Percentiles rank a stretch among this genome's conserved stretches.
phyloP scores from a whole-genome alignment of 2,888 invertebrate species.

The Punctoribates punctum region DNA sequence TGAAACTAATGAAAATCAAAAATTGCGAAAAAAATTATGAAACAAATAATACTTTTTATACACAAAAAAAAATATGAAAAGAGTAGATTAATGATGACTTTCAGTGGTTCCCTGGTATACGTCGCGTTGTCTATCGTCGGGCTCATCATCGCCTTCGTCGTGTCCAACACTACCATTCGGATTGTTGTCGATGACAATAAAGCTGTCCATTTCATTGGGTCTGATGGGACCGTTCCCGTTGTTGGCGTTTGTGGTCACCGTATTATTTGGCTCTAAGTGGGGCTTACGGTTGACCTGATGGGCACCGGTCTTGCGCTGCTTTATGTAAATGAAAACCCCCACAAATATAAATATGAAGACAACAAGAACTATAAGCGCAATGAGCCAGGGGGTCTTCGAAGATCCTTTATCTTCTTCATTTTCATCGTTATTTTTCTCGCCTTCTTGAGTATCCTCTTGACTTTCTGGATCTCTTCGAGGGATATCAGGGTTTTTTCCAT shows the following conservation, averaged over 20 bases:
- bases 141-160: constrained; percentile 8
- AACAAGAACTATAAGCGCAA: not conserved
- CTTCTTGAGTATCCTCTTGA: not conserved
- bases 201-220: not conserved
- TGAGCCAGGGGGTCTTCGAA: not conserved
- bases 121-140: not conserved
- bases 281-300: not conserved
- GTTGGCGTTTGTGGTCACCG: not conserved
- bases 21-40: no score
- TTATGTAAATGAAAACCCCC: not conserved
- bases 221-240: not conserved
- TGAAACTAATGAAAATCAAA: no score
- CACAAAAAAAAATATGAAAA: not conserved
- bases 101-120: constrained; percentile 11
- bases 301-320: not conserved
- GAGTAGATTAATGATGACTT: not conserved
- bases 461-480: not conserved
- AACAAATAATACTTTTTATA: no score
- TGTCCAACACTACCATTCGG: not conserved
- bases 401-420: not conserved
- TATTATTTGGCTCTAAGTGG: not conserved
- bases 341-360: not conserved
- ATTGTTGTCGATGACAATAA: not conserved
- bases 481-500: not conserved
- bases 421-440: not conserved